Base-by-base conservation (phyloP, 2,888 invertebrate species). In the Lingula anatina region DNA sequence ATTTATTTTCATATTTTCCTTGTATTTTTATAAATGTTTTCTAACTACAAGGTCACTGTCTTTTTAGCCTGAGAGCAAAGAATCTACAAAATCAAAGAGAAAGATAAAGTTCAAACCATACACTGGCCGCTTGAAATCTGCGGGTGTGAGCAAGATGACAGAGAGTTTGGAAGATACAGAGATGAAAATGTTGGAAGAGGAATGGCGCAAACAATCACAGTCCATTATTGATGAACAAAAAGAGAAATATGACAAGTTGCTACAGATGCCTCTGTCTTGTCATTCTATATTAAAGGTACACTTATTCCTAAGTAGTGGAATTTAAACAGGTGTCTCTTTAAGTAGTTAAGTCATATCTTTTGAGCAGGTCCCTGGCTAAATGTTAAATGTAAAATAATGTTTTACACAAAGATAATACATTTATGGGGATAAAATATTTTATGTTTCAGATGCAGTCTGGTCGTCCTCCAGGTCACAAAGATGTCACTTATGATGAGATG, bases 211-310 rank as follows among this genome's bases (percentile, higher is more conserved):
- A 15, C 9, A 44, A 5, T 18, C 41, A 21, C 20, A 3, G 21
- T 2, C 5, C 21, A 40, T 47, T 26, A 9, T 21, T 26, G 42
- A 27, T 18, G 28, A 24, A 43, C 26, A 41, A 23, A n/a, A 20
- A 5, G 21, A 12, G 9, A 15, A 27, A 31, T n/a, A 44, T 28
- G 41, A 49, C 1, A 47, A 36, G 1, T 9, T 61, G 5, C 54
- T 66, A 5, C 64, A 65, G n/a, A 70, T 71, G 68, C 71, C 73
- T 15, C 60, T 60, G 21, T 70, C 71, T 23, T 71, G 71, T 56
- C 68, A 69, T 47, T 69, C 68, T 36, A 62, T 71, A 47, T 50
- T 73, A 4, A 68, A 65, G 60, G 71, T 72, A 57, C 47, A 48
- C 38, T 42, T 18, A 39, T 39, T 9, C 15, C 9, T 39, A 18